Base-by-base conservation (phyloP, 2,888 invertebrate species). In the Drosophila maculinotata region DNA sequence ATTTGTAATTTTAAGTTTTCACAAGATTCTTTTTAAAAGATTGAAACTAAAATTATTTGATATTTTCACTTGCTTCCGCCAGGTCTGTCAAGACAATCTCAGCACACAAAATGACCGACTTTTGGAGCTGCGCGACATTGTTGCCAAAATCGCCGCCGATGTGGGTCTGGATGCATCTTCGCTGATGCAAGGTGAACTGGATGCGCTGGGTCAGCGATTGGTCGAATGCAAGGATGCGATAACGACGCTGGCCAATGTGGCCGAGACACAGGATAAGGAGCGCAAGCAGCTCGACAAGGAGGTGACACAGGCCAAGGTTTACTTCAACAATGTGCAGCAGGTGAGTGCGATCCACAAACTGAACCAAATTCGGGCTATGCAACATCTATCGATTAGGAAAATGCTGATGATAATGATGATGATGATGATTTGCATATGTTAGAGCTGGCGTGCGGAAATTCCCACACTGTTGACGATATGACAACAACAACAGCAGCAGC, bases 51-150 rank as follows among this genome's bases (percentile, higher is more conserved):
- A n/a, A n/a, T n/a, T n/a, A n/a, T n/a, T n/a, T n/a, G n/a, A n/a
- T n/a, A n/a, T n/a, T n/a, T n/a, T n/a, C n/a, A n/a, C n/a, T n/a
- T n/a, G n/a, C n/a, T n/a, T n/a, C 20, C 17, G 1, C 23, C 65
- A 96, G 96, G 94, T 95, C 91, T 96, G 96, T 89, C 94, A 96
- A 88, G 95, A 96, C 89, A 93, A 94, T 66, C 93, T 96, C 90
- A 94, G 94, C 69, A 93, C 94, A 25, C 94, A 96, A 76, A 94
- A 95, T 64, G 94, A 94, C 20, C 93, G 94, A 42, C 90, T 95
- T 48, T 92, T 93, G 36, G 95, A 96, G 87, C 92, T 97, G 20
- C 94, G 95, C 2, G 94, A 94, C 12, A 93, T 97, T 60, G 96
- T 96, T 1, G 94, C 95, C 0, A 94, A 95, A 76, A 96, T 97